Evolutionary conservation across 2,888 invertebrate genomes (phyloP), one percentile per base, ranked within the genome.

Genomic region (Phengaris arion): DNA sequence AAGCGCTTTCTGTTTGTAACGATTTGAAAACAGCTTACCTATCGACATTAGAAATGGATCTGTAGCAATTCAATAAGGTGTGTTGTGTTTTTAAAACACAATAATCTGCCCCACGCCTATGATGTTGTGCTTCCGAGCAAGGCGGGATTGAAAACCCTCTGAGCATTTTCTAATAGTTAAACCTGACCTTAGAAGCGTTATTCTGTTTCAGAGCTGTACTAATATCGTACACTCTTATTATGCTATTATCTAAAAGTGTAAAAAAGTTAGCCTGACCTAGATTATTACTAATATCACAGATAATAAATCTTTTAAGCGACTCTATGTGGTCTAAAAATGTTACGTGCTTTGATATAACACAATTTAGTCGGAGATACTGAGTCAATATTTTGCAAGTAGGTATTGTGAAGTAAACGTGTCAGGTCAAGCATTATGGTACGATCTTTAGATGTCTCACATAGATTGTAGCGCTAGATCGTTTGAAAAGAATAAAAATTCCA

Each of bases 381-480:
- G 64, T 70, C 72, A 52, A 79, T 74, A 77, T 79, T 79, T 79
- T 79, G 79, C 77, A 83, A 83, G 80, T 64, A 13, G 35, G 64
- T 80, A 80, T 81, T 81, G 80, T 83, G 81, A 79, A 82, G 81
- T 81, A 81, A 82, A 82, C 79, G 81, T 81, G 81, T 81, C 79
- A 80, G 80, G 81, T 81, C 82, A 79, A 80, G 80, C 81, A 83
- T 85, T 83, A 83, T 81, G 80, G 82, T 82, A 81, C 80, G 78
- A 81, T 81, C 81, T 81, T 81, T 79, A 81, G 83, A 83, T 83
- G 83, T 82, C 84, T 83, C 81, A 82, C 81, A 80, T 79, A 83
- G 84, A 85, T 84, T 82, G 83, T 80, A 77, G 79, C 75, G 81
- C 82, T 85, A 82, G 83, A 84, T 83, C 85, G 85, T 84, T 81